Percentiles rank a stretch among this genome's conserved stretches.
phyloP scores from a whole-genome alignment of 2,797 vertebrate genomes.

The Corythornis leucogaster region DNA sequence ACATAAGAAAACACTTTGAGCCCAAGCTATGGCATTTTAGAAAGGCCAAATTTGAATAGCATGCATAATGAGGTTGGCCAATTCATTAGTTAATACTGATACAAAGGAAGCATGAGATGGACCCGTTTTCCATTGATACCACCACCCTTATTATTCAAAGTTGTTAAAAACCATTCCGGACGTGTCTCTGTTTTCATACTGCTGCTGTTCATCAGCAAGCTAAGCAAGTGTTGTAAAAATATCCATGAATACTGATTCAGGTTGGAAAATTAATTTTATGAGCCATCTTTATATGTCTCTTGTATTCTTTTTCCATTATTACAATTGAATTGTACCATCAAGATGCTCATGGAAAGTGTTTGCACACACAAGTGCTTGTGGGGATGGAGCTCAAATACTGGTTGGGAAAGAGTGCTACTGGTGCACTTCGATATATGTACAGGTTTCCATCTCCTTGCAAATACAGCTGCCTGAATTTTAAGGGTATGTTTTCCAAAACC shows the following conservation, averaged over 20 bases:
- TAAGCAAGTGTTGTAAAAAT: neutral
- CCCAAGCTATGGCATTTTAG: constrained; percentile 17
- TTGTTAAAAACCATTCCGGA: neutral
- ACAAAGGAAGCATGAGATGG: neutral
- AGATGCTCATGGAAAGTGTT: neutral
- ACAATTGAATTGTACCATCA: neutral
- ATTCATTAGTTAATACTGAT: constrained; percentile 15
- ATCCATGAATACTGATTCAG: neutral
- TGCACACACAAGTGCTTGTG: neutral
- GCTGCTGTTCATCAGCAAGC: neutral
- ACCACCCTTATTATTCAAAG: neutral
- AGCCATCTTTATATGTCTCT: neutral
- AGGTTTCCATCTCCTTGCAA: neutral
- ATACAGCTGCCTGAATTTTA: neutral
- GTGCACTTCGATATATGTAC: neutral
- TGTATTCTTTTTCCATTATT: neutral
- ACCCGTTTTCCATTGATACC: neutral
- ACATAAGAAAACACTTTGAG: neutral
- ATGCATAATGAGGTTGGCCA: neutral
- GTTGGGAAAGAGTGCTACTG: neutral
- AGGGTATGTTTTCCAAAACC: neutral
- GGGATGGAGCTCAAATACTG: neutral
- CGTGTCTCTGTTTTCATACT: neutral
- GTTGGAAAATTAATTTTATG: neutral
- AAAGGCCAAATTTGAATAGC: constrained; percentile 22